Evolutionary conservation across 2,797 vertebrate species (phyloP), one percentile per base, ranked within the genome.

Genomic region (Pristis pectinata): DNA sequence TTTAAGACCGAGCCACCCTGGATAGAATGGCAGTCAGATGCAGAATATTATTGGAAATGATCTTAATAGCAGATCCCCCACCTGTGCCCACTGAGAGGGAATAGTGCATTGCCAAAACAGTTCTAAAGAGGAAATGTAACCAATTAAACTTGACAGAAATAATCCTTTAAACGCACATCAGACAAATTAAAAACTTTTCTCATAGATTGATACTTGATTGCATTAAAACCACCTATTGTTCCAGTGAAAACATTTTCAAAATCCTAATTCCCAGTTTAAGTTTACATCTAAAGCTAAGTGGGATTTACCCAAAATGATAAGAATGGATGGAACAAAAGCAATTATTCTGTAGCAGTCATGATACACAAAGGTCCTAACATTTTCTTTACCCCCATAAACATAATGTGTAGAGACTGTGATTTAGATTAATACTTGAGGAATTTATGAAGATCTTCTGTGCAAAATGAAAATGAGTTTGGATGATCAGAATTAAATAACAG

Each of bases 401-500:
- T 1, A 34, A 53, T 70, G 53, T 53, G 13, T 34, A 9, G 53
- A 13, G 19, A 34, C 70, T 92, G 22, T 24, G 8, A 93, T 19
- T 41, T 74, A 13, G n/a, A 53, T 74, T 15, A 34, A 17, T 94
- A 56, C 19, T 27, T 72, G 30, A 53, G 5, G 24, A 53, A 34
- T 53, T 34, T 72, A 49, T 34, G 41, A 53, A 94, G 22, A 70
- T 74, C 41, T 94, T 70, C 70, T 94, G 41, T 94, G 49, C 70
- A 53, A 70, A 94, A 94, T 22, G n/a, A 41, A 74, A 94, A 74
- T 76, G 11, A 74, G 41, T 94, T 53, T 72, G 94, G 70, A 53
- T 44, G 49, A 44, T 74, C 27, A 22, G 9, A 44, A 93, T 93
- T 44, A 53, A 76, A 74, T 76, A 53, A 30, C 34, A 17, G 7